These are phyloP conservation scores for Zapus hudsonius DNA, from an alignment of 2,113 vertebrate genomes.

Conservation along the genomic window DNA sequence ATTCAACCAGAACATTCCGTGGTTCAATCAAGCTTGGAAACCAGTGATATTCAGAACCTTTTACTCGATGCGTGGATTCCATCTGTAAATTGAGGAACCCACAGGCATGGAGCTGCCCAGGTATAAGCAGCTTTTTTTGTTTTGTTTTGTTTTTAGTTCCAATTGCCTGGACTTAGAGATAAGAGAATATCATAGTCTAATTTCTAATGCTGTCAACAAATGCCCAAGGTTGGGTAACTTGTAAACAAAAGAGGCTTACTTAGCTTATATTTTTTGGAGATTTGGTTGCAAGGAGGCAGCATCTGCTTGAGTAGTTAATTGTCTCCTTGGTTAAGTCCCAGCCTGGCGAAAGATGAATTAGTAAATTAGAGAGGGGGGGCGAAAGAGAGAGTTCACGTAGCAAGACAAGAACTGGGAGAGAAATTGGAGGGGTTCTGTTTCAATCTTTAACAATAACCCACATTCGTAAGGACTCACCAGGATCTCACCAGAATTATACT, in stretches of 20 bases:
- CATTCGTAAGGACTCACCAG: neutral
- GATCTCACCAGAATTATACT: neutral
- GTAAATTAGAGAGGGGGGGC: neutral
- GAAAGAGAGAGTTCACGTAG: too few relatives aligned
- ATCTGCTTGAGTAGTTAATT: neutral
- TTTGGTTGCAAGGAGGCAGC: too few relatives aligned
- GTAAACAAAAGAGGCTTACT: neutral
- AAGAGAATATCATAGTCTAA: neutral
- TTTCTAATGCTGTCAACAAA: neutral
- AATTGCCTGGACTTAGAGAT: fast-evolving
- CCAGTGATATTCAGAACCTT: neutral
- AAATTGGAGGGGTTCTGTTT: neutral
- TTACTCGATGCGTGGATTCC: neutral
- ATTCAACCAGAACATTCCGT: neutral
- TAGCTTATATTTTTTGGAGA: neutral
- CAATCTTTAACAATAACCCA: neutral
- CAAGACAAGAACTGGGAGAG: too few relatives aligned
- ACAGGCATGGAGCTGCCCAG: neutral
- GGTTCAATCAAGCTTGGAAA: neutral
- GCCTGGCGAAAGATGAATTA: neutral
- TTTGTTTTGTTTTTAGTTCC: neutral
- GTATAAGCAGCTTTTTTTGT: neutral
- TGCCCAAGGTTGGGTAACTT: neutral
- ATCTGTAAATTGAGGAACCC: neutral
- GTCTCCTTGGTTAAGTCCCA: neutral